A percentile compares a stretch with the other conserved stretches of the same genome.
Evolutionary conservation across 2,888 invertebrate species (phyloP).

Genomic region (Caprella mutica): DNA sequence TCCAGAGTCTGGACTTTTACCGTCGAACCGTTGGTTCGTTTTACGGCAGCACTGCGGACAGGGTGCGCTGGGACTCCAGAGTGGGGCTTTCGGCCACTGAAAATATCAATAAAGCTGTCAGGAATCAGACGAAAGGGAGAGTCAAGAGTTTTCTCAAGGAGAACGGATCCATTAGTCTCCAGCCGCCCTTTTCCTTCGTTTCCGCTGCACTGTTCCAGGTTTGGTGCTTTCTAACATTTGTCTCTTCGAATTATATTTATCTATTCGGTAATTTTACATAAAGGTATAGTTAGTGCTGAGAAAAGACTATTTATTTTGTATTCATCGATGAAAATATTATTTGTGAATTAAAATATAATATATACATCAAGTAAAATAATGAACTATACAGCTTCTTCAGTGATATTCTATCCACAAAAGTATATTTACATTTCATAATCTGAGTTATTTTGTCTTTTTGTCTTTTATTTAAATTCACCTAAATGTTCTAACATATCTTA

Average conservation of each 20-base stretch:
- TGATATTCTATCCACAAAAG: no score
- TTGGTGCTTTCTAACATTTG: not conserved
- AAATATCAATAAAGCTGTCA: slow-evolving; percentile 55
- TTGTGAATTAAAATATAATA: no score
- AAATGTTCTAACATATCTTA: no score
- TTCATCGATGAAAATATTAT: not conserved
- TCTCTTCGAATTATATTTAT: no score
- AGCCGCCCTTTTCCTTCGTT: slow-evolving; percentile 20
- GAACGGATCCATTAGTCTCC: slow-evolving; percentile 12
- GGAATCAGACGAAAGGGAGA: slow-evolving; percentile 63
- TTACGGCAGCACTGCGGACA: slow-evolving; percentile 74
- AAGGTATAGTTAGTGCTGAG: no score
- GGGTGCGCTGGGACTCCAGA: slow-evolving; percentile 67
- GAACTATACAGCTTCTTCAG: no score
- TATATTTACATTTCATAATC: no score
- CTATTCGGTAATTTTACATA: no score
- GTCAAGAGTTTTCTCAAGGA: slow-evolving; percentile 40
- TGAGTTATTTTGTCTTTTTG: no score
- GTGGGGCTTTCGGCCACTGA: slow-evolving; percentile 55
- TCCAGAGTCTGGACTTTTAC: slow-evolving; percentile 70
- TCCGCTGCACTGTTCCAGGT: slow-evolving; percentile 28
- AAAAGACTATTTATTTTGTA: no score
- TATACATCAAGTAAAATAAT: no score
- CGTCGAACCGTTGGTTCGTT: slow-evolving; percentile 77
- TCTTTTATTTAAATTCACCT: no score